phyloP scores from a whole-genome alignment of 2,113 vertebrate species.

The Mobula birostris region DNA sequence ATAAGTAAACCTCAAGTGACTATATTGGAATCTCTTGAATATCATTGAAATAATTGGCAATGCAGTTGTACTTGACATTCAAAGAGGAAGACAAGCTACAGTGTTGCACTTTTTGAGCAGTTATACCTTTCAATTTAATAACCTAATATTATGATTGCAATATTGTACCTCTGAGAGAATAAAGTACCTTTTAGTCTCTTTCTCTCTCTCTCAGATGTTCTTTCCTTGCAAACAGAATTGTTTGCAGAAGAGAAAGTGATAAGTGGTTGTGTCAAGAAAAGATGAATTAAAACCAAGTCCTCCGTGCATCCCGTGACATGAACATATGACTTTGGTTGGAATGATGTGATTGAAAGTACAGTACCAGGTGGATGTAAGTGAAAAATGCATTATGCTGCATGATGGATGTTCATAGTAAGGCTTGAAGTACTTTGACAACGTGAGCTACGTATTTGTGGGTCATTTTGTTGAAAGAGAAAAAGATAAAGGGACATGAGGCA shows the following conservation, averaged over 20 bases:
- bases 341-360: too few species aligned
- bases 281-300: neutral
- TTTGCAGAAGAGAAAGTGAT: neutral
- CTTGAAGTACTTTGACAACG: neutral
- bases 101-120: neutral
- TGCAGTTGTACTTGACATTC: neutral
- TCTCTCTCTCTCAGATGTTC: too few species aligned
- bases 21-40: neutral
- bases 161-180: too few species aligned
- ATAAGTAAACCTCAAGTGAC: neutral
- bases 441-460: neutral
- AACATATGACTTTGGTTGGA: too few species aligned
- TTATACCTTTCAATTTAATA: too few species aligned
- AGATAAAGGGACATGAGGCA: neutral
- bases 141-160: too few species aligned
- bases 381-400: too few species aligned
- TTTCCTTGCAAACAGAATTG: too few species aligned
- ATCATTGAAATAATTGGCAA: neutral
- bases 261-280: neutral
- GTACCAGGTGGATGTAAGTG: too few species aligned
- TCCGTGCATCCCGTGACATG: neutral
- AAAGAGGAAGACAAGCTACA: too few species aligned
- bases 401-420: neutral
- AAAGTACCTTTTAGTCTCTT: too few species aligned
- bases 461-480: neutral